These are phyloP conservation scores for Nebria salina DNA, from an alignment of 2,888 invertebrate species.

Conservation along the genomic window DNA sequence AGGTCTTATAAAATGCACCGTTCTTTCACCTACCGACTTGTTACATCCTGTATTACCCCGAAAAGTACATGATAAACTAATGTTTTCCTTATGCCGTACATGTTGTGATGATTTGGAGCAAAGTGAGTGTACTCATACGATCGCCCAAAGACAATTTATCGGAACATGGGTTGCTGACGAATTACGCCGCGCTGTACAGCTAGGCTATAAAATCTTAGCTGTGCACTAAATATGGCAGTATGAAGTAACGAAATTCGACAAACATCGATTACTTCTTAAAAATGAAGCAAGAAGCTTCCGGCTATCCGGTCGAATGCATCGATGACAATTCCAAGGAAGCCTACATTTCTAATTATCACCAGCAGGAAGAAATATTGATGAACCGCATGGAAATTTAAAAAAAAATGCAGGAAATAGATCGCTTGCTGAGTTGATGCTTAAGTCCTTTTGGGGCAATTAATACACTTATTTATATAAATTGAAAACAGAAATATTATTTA, in stretches of 20 bases:
- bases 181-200: background rate
- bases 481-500: too few species aligned
- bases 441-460: conserved; percentile 51
- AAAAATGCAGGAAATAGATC: conserved; percentile 22
- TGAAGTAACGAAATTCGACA: background rate
- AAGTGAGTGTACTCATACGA: too few species aligned
- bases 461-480: too few species aligned
- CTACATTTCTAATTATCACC: conserved; percentile 46
- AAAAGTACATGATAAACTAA: conserved; percentile 17
- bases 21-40: too few species aligned
- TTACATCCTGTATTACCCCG: conserved; percentile 53
- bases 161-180: too few species aligned
- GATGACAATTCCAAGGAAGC: conserved; percentile 33
- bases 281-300: too few species aligned
- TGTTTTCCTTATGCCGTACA: background rate
- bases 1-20: background rate
- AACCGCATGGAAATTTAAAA: background rate
- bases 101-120: too few species aligned
- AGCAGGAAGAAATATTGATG: conserved; percentile 3
- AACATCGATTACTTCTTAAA: too few species aligned
- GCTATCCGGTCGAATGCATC: conserved; percentile 27
- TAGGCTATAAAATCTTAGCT: conserved; percentile 2
- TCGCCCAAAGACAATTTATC: too few species aligned
- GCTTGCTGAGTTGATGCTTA: conserved; percentile 48
- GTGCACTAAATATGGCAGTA: conserved; percentile 13